A percentile compares a stretch with the other conserved stretches of the same genome.
These are phyloP conservation scores for Pavo muticus DNA, from an alignment of 2,113 vertebrate genomes.

Conservation along the genomic window DNA sequence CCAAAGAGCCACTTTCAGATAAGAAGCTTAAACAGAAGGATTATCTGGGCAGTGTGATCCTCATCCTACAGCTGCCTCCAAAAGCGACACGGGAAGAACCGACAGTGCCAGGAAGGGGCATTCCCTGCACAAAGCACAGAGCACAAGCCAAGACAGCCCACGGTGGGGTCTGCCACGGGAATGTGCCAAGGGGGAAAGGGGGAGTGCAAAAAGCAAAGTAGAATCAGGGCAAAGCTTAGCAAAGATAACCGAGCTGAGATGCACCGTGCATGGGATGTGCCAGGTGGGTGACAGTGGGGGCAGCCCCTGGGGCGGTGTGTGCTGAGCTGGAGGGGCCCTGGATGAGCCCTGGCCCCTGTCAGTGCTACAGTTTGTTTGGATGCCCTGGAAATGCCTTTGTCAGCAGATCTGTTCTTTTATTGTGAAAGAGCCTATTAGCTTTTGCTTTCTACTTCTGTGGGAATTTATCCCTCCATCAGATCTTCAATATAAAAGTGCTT, in stretches of 20 bases:
- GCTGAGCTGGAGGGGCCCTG: neutral
- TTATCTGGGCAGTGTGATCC: neutral
- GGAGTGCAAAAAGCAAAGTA: neutral
- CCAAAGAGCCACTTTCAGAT: neutral
- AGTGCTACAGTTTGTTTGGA: slow-evolving; percentile 47
- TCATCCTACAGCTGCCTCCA: neutral
- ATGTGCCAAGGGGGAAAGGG: neutral
- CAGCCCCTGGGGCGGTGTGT: fast-evolving
- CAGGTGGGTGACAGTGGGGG: fast-evolving
- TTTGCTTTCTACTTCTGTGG: slow-evolving; percentile 53
- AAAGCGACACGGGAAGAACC: neutral
- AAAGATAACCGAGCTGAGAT: neutral
- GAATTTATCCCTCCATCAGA: slow-evolving; percentile 74
- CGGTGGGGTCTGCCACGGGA: neutral
- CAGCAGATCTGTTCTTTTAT: slow-evolving; percentile 58
- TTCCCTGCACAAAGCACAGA: neutral
- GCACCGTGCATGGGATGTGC: fast-evolving
- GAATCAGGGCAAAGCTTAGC: neutral
- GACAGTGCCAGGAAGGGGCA: fast-evolving
- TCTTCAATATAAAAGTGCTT: slow-evolving; percentile 65
- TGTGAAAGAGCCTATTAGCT: slow-evolving; percentile 59
- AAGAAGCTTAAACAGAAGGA: slow-evolving; percentile 27
- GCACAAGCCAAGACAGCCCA: too few species aligned
- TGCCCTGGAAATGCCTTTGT: slow-evolving; percentile 54
- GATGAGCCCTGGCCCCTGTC: neutral